Evolutionary conservation across 2,888 invertebrate species (phyloP), one percentile per base, ranked within the genome.

Genomic region (Hecatera dysodea): DNA sequence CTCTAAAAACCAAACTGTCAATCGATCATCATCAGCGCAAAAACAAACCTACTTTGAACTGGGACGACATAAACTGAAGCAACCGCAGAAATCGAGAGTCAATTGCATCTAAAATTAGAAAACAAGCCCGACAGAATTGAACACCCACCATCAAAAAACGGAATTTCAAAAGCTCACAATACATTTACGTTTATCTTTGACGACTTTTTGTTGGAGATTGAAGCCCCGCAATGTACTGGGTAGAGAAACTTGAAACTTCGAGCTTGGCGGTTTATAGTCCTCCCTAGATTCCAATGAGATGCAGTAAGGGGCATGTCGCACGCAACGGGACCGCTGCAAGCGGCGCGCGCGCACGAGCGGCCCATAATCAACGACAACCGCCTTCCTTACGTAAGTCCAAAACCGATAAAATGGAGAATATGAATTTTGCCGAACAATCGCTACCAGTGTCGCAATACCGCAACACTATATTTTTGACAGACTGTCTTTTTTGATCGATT

Each of bases 331-430:
- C 71, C 82, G 84, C 89, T 86, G 76, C 78, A 68, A 86, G 85
- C 87, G 74, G 62, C 83, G 81, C 78, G 67, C 75, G 81, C 83
- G 86, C 89, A 87, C 88, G 89, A 90, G 87, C 86, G 86, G 86
- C 85, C 89, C 86, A 88, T 87, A 89, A 90, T 89, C 90, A 87
- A 82, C 88, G 90, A 90, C 90, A 90, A 86, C 83, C 84, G 63
- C 86, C 87, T 84, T 85, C 84, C 84, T 87, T 88, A 87, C 88
- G 86, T 86, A 88, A 87, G 61, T 72, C 78, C 53, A 70, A 77
- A 83, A 79, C 79, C 71, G 86, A 84, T 82, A 88, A 82, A 82
- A 81, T 74, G 81, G 82, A 83, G 62, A 86, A 80, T 82, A 81
- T 83, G 76, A 75, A 75, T 85, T 83, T 83, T 80, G 62, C 76